Conservation (phyloP, 1,140 invertebrate species). For the Heterodera schachtii region DNA sequence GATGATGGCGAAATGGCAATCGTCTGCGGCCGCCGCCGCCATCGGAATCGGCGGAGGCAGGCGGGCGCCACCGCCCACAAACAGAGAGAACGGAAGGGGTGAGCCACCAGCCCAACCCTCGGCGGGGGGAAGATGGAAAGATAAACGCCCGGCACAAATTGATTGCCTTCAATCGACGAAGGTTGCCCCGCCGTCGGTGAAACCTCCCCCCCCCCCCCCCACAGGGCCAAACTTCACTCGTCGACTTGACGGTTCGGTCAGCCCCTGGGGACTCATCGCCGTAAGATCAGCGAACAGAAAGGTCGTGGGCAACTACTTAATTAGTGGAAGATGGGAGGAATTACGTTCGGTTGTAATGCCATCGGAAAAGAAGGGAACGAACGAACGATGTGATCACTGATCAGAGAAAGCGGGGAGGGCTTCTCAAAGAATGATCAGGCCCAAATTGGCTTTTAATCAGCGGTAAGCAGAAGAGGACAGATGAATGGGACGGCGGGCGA, state of each 20-base stretch:
- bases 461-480: too few relatives aligned
- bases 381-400: too few relatives aligned
- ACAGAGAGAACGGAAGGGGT: background rate
- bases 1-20: conserved; percentile 2
- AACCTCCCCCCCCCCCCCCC: background rate
- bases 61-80: background rate
- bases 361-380: too few relatives aligned
- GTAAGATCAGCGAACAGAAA: background rate
- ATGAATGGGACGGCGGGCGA: too few relatives aligned
- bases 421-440: too few relatives aligned
- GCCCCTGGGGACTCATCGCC: too few relatives aligned
- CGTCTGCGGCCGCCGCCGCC: background rate
- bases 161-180: background rate
- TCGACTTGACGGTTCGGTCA: background rate
- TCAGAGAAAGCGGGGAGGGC: too few relatives aligned
- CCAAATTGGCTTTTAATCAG: too few relatives aligned
- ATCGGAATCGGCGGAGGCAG: background rate
- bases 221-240: background rate
- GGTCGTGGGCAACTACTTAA: too few relatives aligned
- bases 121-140: background rate
- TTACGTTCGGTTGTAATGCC: too few relatives aligned
- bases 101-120: background rate
- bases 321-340: too few relatives aligned
- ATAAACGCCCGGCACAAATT: conserved; percentile 1
- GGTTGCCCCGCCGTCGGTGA: background rate